A percentile compares a stretch with the other conserved stretches of the same genome.
Conservation (phyloP, 1,140 invertebrate genomes). For the Solenopsis fugax region DNA sequence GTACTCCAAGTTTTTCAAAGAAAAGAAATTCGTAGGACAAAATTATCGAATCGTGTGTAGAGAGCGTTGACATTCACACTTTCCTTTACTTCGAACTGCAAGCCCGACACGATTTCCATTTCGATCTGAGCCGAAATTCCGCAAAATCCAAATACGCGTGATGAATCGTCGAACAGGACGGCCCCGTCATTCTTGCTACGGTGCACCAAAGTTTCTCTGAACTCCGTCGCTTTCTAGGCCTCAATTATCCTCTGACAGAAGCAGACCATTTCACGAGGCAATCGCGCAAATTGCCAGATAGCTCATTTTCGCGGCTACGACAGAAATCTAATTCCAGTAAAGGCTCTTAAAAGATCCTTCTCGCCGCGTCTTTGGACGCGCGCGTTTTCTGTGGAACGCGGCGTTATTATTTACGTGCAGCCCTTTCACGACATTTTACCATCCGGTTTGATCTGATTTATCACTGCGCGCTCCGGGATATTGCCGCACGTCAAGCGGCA, state of each 20-base stretch:
- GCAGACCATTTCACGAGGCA: conserved; percentile 48
- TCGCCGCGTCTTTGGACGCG: background rate
- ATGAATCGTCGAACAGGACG: conserved; percentile 28
- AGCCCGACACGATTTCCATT: background rate
- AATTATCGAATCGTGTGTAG: too few species aligned
- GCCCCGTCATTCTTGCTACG: conserved; percentile 37
- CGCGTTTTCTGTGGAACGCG: background rate
- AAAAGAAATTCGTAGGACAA: too few species aligned
- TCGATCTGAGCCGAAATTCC: conserved; percentile 4
- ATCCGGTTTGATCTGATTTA: background rate
- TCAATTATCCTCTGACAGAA: conserved; percentile 53
- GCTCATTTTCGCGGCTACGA: conserved; percentile 39
- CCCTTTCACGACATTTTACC: background rate
- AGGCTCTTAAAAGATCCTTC: conserved; percentile 11
- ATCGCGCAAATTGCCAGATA: conserved; percentile 50
- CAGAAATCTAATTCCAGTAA: conserved; percentile 35
- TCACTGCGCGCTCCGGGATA: background rate
- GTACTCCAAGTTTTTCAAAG: too few species aligned
- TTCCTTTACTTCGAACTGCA: background rate
- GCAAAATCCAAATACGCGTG: background rate
- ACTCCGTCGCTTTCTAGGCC: conserved; percentile 58
- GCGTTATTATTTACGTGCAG: background rate
- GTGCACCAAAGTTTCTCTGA: conserved; percentile 45
- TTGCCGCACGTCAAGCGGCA: background rate
- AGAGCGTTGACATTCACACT: background rate